Percentiles rank a stretch among this genome's conserved stretches.
These are phyloP conservation scores for Melanostigma gelatinosum DNA, from an alignment of 2,113 vertebrate genomes.

Conservation along the genomic window DNA sequence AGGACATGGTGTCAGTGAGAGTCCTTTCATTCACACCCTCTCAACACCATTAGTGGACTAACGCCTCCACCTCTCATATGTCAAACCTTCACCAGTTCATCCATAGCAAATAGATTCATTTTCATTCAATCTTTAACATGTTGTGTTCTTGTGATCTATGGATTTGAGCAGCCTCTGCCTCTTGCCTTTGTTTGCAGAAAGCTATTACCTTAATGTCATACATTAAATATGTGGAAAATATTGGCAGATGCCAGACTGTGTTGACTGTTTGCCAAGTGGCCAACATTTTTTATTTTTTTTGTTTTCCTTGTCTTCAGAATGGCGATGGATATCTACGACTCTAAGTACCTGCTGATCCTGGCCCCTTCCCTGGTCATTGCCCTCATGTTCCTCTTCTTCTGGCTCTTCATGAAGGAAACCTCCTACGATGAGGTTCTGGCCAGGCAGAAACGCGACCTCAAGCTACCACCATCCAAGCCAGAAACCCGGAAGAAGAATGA, in stretches of 20 bases:
- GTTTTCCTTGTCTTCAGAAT: constrained; percentile 76
- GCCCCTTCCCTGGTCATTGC: constrained; percentile 93
- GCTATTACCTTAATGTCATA: not conserved
- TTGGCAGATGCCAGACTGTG: not conserved
- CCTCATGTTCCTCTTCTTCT: constrained; percentile 98
- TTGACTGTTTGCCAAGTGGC: not conserved
- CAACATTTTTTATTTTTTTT: not conserved
- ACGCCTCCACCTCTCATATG: not conserved
- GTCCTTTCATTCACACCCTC: constrained; percentile 19
- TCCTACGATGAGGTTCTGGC: constrained; percentile 97
- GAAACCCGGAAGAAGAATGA: constrained; percentile 93
- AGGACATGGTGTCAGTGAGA: constrained; percentile 34
- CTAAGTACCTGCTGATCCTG: constrained; percentile 95
- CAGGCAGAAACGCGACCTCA: constrained; percentile 93
- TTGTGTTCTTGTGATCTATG: not conserved
- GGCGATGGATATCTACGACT: constrained; percentile 96
- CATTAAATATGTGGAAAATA: not conserved
- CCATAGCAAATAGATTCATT: not conserved
- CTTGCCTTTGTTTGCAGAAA: not conserved
- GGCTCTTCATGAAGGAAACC: constrained; percentile 99
- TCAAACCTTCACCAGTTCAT: not conserved
- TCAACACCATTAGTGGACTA: constrained; percentile 28
- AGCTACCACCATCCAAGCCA: constrained; percentile 86
- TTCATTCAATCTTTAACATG: not conserved
- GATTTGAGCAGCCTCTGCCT: not conserved